Evolutionary conservation across 2,888 invertebrate genomes (phyloP).

Genomic region (Epinotia nisella): DNA sequence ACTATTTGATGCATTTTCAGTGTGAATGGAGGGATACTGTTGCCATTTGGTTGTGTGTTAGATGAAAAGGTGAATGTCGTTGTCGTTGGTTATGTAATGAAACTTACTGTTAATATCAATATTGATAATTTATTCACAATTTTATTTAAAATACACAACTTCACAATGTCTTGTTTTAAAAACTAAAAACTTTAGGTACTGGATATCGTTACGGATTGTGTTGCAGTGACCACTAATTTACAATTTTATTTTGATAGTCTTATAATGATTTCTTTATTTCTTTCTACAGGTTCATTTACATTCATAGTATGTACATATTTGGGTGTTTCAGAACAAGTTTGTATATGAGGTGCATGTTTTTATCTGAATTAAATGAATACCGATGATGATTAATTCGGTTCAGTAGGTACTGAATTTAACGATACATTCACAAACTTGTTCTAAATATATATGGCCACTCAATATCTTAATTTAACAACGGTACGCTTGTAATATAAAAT

Average conservation of each 20-base stretch:
- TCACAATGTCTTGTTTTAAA: conserved; percentile 82
- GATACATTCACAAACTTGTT: conserved; percentile 62
- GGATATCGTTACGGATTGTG: conserved; percentile 79
- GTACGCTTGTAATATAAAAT: conserved; percentile 68
- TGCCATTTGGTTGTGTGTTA: conserved; percentile 10
- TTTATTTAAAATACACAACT: conserved; percentile 85
- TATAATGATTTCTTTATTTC: conserved; percentile 64
- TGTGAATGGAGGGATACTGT: conserved; percentile 3
- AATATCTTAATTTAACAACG: conserved; percentile 78
- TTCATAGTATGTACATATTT: conserved; percentile 73
- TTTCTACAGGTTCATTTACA: conserved; percentile 78
- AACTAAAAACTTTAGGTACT: conserved; percentile 83
- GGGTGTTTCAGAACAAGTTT: conserved; percentile 63
- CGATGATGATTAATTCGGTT: not conserved
- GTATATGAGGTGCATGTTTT: conserved; percentile 53
- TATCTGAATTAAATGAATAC: not conserved
- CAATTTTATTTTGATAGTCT: conserved; percentile 68
- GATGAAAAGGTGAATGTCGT: not conserved
- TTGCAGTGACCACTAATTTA: conserved; percentile 77
- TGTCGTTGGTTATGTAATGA: conserved; percentile 46
- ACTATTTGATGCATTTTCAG: conserved; percentile 46
- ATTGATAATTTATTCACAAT: conserved; percentile 85
- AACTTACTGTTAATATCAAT: conserved; percentile 78
- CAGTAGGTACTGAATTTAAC: conserved; percentile 1
- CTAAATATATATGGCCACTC: conserved; percentile 77